phyloP scores from a whole-genome alignment of 2,888 invertebrate genomes.

The Orchesella flavescens region DNA sequence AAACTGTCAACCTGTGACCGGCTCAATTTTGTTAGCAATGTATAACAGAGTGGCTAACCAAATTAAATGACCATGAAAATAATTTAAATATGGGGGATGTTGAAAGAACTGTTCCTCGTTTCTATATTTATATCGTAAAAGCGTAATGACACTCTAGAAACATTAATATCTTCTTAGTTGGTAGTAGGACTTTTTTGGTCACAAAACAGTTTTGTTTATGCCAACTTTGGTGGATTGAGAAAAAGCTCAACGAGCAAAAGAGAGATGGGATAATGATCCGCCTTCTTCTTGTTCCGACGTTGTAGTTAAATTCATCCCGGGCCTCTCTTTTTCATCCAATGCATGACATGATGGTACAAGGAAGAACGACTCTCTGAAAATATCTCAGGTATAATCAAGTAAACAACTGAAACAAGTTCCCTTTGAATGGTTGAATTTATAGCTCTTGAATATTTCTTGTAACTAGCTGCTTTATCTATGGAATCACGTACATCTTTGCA shows the following conservation, averaged over 20 bases:
- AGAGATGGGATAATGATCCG: constrained; percentile 32
- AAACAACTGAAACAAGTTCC: constrained; percentile 62
- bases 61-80: too few species aligned
- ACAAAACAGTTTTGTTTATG: background rate
- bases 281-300: constrained; percentile 51
- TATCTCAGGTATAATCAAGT: constrained; percentile 62
- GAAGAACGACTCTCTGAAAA: constrained; percentile 30
- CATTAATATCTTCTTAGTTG: too few species aligned
- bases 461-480: constrained; percentile 42
- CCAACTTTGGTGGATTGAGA: background rate
- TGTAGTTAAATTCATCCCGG: constrained; percentile 17
- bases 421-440: constrained; percentile 57
- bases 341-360: constrained; percentile 17
- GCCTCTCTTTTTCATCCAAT: constrained; percentile 41
- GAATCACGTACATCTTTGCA: constrained; percentile 1
- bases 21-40: too few species aligned
- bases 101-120: too few species aligned
- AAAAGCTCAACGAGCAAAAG: background rate
- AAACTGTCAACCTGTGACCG: too few species aligned
- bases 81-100: too few species aligned
- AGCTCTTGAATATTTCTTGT: constrained; percentile 42
- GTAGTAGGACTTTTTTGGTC: too few species aligned
- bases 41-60: too few species aligned
- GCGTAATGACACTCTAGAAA: too few species aligned
- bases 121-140: too few species aligned